phyloP scores from a whole-genome alignment of 2,113 vertebrate species.

The Psilopsiagon aurifrons region DNA sequence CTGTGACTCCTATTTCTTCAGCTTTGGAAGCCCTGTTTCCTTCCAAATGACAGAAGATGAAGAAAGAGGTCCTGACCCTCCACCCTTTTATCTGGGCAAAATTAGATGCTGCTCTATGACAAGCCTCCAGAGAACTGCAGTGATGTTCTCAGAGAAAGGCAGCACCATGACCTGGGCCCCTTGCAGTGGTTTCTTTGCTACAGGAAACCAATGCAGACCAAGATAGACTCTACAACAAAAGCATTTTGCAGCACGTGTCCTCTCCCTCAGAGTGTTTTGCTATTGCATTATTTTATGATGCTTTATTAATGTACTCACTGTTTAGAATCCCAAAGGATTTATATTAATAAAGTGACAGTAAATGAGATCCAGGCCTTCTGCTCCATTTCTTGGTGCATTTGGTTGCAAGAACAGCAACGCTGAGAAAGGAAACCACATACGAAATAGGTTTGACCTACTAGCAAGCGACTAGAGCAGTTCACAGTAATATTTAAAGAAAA shows the following conservation, averaged over 20 bases:
- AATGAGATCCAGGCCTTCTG: neutral
- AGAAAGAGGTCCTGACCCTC: neutral
- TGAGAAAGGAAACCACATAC: neutral
- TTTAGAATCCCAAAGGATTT: neutral
- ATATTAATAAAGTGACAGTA: neutral
- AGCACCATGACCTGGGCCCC: neutral
- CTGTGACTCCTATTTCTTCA: neutral
- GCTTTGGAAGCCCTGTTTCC: neutral
- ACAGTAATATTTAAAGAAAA: neutral
- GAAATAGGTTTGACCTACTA: neutral
- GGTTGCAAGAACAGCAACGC: neutral
- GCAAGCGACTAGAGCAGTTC: neutral
- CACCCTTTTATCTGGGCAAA: neutral
- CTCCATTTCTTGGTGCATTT: neutral
- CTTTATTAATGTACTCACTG: neutral
- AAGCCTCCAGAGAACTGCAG: neutral
- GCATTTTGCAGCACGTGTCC: neutral
- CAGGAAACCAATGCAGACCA: neutral
- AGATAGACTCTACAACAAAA: neutral
- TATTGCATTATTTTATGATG: neutral
- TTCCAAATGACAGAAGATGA: neutral
- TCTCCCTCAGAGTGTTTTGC: neutral
- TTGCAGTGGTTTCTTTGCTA: neutral
- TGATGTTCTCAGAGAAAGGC: neutral
- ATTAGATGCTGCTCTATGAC: neutral